Conservation (phyloP, 2,113 vertebrate genomes). For the Bucco capensis region DNA sequence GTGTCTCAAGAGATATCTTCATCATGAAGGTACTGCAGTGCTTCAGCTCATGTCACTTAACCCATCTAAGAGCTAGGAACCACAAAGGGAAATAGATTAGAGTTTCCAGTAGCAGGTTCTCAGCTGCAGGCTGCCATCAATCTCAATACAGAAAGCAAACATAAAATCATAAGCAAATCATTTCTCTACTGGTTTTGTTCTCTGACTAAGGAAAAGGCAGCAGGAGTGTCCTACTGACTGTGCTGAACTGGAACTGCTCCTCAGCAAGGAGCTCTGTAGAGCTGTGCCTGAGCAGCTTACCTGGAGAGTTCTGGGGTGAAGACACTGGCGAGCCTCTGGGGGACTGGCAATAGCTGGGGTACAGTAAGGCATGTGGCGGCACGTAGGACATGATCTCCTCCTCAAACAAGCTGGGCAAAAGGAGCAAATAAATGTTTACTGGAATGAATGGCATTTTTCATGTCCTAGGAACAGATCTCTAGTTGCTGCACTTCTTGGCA, state of each 20-base stretch:
- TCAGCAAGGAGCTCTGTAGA: neutral
- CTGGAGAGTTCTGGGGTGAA: constrained; percentile 96
- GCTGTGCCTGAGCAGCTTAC: constrained; percentile 60
- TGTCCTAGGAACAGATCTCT: neutral
- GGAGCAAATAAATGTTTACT: neutral
- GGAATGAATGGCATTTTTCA: neutral
- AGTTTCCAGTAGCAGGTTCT: neutral
- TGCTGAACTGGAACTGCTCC: neutral
- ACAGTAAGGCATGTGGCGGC: constrained; percentile 91
- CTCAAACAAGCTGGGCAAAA: constrained; percentile 88
- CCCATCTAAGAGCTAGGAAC: neutral
- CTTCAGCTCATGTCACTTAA: neutral
- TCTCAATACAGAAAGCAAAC: neutral
- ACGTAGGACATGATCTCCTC: constrained; percentile 99
- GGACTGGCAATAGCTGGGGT: constrained; percentile 89
- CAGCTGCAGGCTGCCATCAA: neutral
- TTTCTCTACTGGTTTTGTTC: neutral
- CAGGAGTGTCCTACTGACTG: neutral
- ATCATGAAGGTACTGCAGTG: neutral
- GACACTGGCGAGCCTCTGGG: constrained; percentile 82
- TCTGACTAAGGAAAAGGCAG: neutral
- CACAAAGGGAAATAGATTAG: neutral
- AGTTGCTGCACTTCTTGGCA: neutral
- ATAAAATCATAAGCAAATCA: neutral
- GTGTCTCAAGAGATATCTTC: neutral